Evolutionary conservation across 1,140 invertebrate species (phyloP).

Genomic region (Hylyphantes graminicola): DNA sequence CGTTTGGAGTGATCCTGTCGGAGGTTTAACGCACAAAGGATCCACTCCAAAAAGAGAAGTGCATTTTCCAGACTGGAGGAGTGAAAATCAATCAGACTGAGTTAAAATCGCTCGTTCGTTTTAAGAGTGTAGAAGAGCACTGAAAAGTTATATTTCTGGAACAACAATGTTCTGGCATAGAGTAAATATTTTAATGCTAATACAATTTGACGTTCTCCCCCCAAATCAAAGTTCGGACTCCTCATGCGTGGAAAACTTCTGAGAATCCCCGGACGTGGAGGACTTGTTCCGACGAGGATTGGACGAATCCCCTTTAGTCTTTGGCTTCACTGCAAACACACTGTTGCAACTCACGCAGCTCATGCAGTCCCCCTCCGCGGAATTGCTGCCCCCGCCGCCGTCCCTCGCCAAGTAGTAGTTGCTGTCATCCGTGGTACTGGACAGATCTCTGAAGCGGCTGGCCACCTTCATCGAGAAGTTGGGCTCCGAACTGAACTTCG

Average conservation of each 20-base stretch:
- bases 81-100: too few relatives aligned
- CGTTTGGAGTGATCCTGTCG: too few relatives aligned
- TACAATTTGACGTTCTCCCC: too few relatives aligned
- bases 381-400: neutral
- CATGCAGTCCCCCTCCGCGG: neutral
- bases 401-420: constrained; percentile 3
- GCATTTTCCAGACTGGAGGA: too few relatives aligned
- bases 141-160: too few relatives aligned
- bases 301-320: neutral
- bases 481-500: neutral
- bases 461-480: neutral
- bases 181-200: too few relatives aligned
- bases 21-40: too few relatives aligned
- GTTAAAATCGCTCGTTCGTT: too few relatives aligned
- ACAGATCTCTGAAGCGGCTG: constrained; percentile 2
- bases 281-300: neutral
- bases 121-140: too few relatives aligned
- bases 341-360: constrained; percentile 8
- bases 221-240: neutral
- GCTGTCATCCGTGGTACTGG: neutral
- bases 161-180: too few relatives aligned
- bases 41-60: too few relatives aligned
- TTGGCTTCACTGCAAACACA: neutral
- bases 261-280: neutral
- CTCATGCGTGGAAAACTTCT: neutral